A percentile compares a stretch with the other conserved stretches of the same genome.
phyloP scores from a whole-genome alignment of 2,888 invertebrate genomes.

The Geotrupes spiniger region DNA sequence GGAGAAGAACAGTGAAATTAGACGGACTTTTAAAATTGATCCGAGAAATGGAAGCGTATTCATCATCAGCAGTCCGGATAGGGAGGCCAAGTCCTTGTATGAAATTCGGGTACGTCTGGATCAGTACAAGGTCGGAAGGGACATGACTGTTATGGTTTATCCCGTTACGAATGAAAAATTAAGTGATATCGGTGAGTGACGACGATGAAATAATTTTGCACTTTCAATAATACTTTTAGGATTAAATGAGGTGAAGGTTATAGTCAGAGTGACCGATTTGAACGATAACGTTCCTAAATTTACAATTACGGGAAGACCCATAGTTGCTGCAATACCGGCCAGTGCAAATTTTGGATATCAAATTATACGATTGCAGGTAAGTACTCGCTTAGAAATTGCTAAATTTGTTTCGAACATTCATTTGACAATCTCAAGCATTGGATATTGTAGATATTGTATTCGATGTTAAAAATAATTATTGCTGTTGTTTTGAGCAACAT shows the following conservation, averaged over 20 bases:
- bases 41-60: conserved; percentile 73
- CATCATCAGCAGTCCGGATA: conserved; percentile 70
- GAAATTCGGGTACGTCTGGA: conserved; percentile 57
- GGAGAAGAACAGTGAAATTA: conserved; percentile 58
- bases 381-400: too few species aligned
- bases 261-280: conserved; percentile 73
- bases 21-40: conserved; percentile 70
- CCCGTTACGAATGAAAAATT: conserved; percentile 71
- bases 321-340: conserved; percentile 79
- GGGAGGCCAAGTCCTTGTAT: conserved; percentile 68
- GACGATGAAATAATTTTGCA: conserved; percentile 3
- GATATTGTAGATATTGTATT: too few species aligned
- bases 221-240: conserved; percentile 37
- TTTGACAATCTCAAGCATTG: too few species aligned
- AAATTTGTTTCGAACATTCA: too few species aligned
- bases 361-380: conserved; percentile 70
- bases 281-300: conserved; percentile 84
- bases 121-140: conserved; percentile 59
- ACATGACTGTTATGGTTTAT: conserved; percentile 72
- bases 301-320: conserved; percentile 69
- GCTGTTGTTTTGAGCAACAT: too few species aligned
- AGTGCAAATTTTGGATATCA: conserved; percentile 80
- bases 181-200: conserved; percentile 62
- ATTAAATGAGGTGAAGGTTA: conserved; percentile 74
- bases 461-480: too few species aligned